phyloP scores from a whole-genome alignment of 1,140 invertebrate genomes.

The Ditylenchus dipsaci region DNA sequence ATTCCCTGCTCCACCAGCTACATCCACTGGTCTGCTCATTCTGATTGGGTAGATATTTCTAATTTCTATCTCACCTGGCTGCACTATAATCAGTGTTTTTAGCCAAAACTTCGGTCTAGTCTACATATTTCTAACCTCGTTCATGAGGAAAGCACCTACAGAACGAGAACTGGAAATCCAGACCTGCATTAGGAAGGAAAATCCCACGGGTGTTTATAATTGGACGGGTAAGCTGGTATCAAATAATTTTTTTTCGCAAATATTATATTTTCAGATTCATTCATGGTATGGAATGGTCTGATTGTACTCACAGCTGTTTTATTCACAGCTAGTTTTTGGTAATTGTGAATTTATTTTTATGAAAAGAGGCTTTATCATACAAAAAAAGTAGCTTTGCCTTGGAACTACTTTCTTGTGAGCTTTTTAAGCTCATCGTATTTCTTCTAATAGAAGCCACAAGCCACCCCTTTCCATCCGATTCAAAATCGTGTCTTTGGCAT shows the following conservation, averaged over 20 bases:
- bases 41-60: conserved; percentile 21
- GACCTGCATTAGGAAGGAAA: conserved; percentile 27
- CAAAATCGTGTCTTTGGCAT: conserved; percentile 29
- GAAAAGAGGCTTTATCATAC: no score
- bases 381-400: no score
- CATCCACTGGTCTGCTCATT: conserved; percentile 47
- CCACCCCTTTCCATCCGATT: no score
- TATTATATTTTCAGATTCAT: conserved; percentile 36
- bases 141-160: conserved; percentile 10
- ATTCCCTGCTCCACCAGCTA: conserved; percentile 51
- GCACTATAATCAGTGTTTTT: conserved; percentile 11
- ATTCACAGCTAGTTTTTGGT: conserved; percentile 24
- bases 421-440: no score
- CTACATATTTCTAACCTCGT: conserved; percentile 25
- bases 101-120: conserved; percentile 36
- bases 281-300: conserved; percentile 21
- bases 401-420: no score
- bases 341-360: no score
- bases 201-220: conserved; percentile 21
- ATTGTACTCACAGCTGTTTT: conserved; percentile 20
- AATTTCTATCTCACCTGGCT: conserved; percentile 3
- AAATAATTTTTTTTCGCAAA: conserved; percentile 3
- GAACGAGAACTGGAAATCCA: conserved; percentile 22
- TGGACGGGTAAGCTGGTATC: conserved; percentile 26
- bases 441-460: no score